Evolutionary conservation across 2,113 vertebrate genomes (phyloP).

Genomic region (Lasiurus cinereus): DNA sequence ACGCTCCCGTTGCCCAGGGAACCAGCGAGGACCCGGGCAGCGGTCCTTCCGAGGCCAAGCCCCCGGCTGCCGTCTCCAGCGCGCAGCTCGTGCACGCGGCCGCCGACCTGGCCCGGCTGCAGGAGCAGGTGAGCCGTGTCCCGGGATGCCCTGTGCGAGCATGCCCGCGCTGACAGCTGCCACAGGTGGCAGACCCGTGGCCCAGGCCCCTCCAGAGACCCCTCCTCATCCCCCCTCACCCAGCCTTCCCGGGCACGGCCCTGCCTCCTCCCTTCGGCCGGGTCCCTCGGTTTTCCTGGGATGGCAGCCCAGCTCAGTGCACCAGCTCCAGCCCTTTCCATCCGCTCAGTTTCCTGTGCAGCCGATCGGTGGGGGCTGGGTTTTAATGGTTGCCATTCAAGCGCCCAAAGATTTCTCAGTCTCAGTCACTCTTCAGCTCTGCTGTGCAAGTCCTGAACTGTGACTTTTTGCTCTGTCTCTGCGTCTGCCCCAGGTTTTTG

Average conservation of each 20-base stretch:
- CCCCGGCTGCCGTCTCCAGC: constrained; percentile 88
- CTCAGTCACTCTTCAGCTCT: background rate
- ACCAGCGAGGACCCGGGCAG: constrained; percentile 90
- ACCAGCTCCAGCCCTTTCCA: rapidly evolving
- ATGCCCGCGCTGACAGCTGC: background rate
- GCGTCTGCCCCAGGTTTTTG: background rate
- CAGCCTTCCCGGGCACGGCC: background rate
- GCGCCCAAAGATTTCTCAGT: background rate
- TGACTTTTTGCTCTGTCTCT: background rate
- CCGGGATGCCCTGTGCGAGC: too few species aligned
- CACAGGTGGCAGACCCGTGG: background rate
- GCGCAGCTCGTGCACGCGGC: constrained; percentile 91
- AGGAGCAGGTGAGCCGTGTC: constrained; percentile 90
- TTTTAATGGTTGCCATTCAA: background rate
- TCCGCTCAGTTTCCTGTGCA: background rate
- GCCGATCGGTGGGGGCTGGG: background rate
- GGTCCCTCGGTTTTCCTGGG: background rate
- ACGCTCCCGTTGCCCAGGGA: constrained; percentile 88
- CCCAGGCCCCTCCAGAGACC: background rate
- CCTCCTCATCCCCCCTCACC: rapidly evolving
- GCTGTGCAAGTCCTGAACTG: background rate
- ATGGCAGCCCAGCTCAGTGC: background rate
- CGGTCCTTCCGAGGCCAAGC: constrained; percentile 82
- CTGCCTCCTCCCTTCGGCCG: background rate
- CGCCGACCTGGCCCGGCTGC: constrained; percentile 93